phyloP scores from a whole-genome alignment of 2,888 invertebrate species.

The Nomada goodeniana region DNA sequence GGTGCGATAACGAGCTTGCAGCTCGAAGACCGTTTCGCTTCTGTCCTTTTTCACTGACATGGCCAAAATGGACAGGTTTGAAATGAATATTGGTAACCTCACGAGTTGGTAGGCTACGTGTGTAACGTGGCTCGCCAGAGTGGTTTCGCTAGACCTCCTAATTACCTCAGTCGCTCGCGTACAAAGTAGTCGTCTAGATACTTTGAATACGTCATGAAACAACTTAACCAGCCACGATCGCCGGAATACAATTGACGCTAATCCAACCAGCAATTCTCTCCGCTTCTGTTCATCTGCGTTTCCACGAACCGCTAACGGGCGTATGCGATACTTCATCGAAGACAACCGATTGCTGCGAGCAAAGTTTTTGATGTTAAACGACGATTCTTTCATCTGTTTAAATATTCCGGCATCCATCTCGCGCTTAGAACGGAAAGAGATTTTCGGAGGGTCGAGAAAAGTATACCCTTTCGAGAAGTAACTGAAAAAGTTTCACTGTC shows the following conservation, averaged over 20 bases:
- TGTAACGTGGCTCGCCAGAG: neutral
- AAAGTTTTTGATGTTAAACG: constrained; percentile 23
- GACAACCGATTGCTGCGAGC: constrained; percentile 20
- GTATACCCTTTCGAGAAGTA: too few relatives aligned
- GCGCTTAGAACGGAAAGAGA: too few relatives aligned
- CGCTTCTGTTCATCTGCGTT: constrained; percentile 46
- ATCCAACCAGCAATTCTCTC: constrained; percentile 43
- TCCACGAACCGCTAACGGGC: constrained; percentile 47
- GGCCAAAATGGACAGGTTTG: neutral
- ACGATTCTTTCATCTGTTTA: too few relatives aligned
- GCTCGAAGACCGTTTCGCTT: neutral
- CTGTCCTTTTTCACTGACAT: neutral
- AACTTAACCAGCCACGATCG: constrained; percentile 26
- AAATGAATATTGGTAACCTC: neutral
- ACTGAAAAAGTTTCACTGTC: too few relatives aligned
- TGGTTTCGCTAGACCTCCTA: constrained; percentile 2
- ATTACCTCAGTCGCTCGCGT: neutral
- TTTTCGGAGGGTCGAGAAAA: too few relatives aligned
- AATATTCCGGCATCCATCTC: too few relatives aligned
- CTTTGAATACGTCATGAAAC: constrained; percentile 6
- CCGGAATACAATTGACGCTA: constrained; percentile 44
- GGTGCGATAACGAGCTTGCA: constrained; percentile 31
- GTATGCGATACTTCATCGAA: constrained; percentile 24
- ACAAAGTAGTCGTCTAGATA: constrained; percentile 13
- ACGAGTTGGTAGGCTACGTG: too few relatives aligned